phyloP scores from a whole-genome alignment of 1,140 invertebrate genomes.

The Aphelenchoides avenae region DNA sequence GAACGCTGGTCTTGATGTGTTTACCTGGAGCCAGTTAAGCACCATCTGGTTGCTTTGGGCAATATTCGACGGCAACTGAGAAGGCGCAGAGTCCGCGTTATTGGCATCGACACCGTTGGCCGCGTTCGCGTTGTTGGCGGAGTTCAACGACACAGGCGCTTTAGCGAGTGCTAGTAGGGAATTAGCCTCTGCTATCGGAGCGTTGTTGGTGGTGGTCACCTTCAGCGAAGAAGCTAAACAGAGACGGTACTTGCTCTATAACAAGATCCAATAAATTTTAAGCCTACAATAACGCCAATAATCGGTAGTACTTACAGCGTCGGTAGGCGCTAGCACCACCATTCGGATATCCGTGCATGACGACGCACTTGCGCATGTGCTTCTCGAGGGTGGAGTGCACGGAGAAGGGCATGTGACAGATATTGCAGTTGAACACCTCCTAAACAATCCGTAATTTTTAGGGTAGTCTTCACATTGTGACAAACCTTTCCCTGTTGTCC shows the following conservation, averaged over 20 bases:
- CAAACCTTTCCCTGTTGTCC: conserved; percentile 81
- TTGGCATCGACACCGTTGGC: too few species aligned
- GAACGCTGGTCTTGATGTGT: too few species aligned
- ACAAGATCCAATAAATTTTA: conserved; percentile 11
- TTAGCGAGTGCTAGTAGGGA: conserved; percentile 46
- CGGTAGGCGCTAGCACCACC: conserved; percentile 54
- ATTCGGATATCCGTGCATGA: conserved; percentile 66
- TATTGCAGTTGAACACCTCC: conserved; percentile 93
- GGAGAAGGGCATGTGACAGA: conserved; percentile 99
- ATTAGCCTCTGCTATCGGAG: conserved; percentile 45
- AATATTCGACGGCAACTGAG: conserved; percentile 35
- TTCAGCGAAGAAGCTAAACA: conserved; percentile 13
- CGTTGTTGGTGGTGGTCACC: conserved; percentile 22
- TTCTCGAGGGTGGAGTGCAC: conserved; percentile 98
- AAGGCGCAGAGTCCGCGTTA: background rate
- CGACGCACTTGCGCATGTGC: conserved; percentile 99
- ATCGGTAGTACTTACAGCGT: conserved; percentile 20
- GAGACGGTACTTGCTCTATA: too few species aligned
- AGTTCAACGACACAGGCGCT: conserved; percentile 29
- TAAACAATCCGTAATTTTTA: conserved; percentile 35
- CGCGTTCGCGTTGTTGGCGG: conserved; percentile 1
- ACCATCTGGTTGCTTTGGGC: conserved; percentile 54
- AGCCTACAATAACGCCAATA: conserved; percentile 7
- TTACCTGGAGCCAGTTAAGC: conserved; percentile 59
- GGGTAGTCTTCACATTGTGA: conserved; percentile 12